phyloP scores from a whole-genome alignment of 2,888 invertebrate species.

The Lycia hirtaria region DNA sequence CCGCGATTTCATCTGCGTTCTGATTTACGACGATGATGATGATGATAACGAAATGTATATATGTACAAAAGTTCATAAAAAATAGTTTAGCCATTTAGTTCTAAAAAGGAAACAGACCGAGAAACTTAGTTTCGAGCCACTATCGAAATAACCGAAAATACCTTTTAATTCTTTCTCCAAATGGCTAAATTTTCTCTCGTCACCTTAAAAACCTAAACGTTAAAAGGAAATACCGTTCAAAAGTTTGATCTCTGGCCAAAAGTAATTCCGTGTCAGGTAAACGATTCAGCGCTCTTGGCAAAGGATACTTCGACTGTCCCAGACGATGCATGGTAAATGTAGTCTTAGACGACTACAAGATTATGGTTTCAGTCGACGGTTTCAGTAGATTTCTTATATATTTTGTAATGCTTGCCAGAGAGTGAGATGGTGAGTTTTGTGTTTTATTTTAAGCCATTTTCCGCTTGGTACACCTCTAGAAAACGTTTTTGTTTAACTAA shows the following conservation, averaged over 20 bases:
- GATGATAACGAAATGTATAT: no score
- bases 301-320: conserved; percentile 67
- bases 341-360: conserved; percentile 12
- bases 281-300: conserved; percentile 73
- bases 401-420: not conserved
- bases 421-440: no score
- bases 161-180: conserved; percentile 21
- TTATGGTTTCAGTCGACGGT: not conserved
- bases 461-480: no score
- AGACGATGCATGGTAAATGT: conserved; percentile 54
- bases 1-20: no score
- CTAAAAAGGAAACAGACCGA: no score
- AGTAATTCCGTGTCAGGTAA: conserved; percentile 67
- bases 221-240: conserved; percentile 55
- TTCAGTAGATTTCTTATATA: not conserved
- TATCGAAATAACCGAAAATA: not conserved
- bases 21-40: no score
- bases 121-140: no score
- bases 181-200: conserved; percentile 32
- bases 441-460: no score
- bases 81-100: no score
- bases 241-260: conserved; percentile 71
- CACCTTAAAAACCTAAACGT: conserved; percentile 52
- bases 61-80: no score
- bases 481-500: no score